A percentile compares a stretch with the other conserved stretches of the same genome.
Conservation (phyloP, 2,113 vertebrate genomes). For the Chascanopsetta lugubris region DNA sequence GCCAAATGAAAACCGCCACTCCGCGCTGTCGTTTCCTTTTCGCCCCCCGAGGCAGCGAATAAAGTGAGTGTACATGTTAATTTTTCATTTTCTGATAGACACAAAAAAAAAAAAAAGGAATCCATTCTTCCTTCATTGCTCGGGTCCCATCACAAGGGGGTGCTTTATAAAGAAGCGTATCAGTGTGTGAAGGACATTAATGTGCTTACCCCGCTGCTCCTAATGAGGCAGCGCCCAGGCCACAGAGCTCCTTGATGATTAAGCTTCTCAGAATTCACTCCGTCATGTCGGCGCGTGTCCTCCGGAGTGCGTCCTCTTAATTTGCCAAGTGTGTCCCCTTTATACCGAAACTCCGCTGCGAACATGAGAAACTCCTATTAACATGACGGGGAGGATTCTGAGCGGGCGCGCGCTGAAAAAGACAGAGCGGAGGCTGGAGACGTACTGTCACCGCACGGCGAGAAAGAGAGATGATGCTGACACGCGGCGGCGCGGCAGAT, state of each 20-base stretch:
- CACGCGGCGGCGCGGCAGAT: conserved; percentile 5
- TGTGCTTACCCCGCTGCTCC: conserved; percentile 42
- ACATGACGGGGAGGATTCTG: conserved; percentile 15
- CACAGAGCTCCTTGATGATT: conserved; percentile 45
- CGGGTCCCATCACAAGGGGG: conserved; percentile 8
- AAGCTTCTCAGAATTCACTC: conserved; percentile 36
- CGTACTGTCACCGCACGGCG: conserved; percentile 1
- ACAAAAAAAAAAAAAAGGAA: no score
- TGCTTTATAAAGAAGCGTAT: conserved; percentile 12
- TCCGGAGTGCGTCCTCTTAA: conserved; percentile 8
- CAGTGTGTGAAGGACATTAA: conserved; percentile 48
- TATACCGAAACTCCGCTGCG: conserved; percentile 3
- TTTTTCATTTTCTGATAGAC: conserved; percentile 1
- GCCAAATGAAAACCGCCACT: not conserved
- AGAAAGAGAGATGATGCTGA: conserved; percentile 31
- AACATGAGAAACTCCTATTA: conserved; percentile 40
- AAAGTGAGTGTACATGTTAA: conserved; percentile 17
- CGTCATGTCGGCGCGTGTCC: conserved; percentile 18
- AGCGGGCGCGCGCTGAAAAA: not conserved
- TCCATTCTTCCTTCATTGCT: conserved; percentile 7
- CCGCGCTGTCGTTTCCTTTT: not conserved
- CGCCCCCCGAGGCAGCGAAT: not conserved
- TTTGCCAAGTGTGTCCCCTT: not conserved
- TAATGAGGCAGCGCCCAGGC: conserved; percentile 60
- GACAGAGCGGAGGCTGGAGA: conserved; percentile 27